Base-by-base conservation (phyloP, 2,888 invertebrate genomes). In the Dichetophora obliterata region DNA sequence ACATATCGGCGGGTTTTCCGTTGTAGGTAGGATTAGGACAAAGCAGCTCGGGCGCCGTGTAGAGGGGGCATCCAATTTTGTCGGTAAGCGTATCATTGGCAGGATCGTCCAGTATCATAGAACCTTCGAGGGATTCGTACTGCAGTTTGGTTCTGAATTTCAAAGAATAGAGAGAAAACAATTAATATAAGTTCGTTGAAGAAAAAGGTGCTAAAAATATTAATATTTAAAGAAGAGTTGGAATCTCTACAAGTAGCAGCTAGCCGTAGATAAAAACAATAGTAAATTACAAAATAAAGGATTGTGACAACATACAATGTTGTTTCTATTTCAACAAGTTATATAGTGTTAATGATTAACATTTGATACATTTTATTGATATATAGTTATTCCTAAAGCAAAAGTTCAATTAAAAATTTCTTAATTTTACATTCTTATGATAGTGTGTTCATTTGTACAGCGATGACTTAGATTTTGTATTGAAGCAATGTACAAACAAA, bases 1-100 rank as follows among this genome's bases (percentile, higher is more conserved):
- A 89, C 85, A 89, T 88, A 76, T 89, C 89, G 31, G 89, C 88
- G 5, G 89, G 88, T 73, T 88, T 88, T 19, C 89, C 89, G 61
- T 84, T 84, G 69, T 89, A 89, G 3, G 86, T 88, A 3, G 88
- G 86, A 79, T 86, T 85, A 0, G 87, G 86, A 54, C 88, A 88
- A 0, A 89, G 82, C 5, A 89, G 72, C 77, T 89, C 89, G 6
- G 89, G 89, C 16, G 89, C 89, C 5, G 89, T 89, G 70, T 89
- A 89, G 11, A 89, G 78, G 0, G 89, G 89, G 22, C 89, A 89
- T 19, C 89, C 89, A 76, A 89, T 89, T 81, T 89, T 89, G 76
- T 89, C 89, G 66, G 84, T 84, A 0, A 89, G 81, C 27, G 85
- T 86, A 78, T 89, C 89, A 77, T 89, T 85, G 3, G 81, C 81